Evolutionary conservation across 2,888 invertebrate genomes (phyloP).

Genomic region (Dimorphilus gyrociliatus): DNA sequence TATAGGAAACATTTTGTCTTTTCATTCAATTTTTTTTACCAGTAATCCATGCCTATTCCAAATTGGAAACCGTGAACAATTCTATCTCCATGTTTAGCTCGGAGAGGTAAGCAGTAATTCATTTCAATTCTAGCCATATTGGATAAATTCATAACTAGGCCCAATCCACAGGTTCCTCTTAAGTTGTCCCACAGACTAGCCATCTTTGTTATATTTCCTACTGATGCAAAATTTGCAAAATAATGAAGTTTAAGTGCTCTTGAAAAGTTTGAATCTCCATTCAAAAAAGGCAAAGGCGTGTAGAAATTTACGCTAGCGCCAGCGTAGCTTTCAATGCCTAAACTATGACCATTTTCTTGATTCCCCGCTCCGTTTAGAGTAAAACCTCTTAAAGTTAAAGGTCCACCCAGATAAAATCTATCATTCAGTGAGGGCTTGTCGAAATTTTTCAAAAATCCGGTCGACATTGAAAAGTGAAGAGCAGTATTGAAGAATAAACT

Average conservation of each 20-base stretch:
- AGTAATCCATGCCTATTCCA: no score
- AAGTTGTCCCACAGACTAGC: conserved; percentile 23
- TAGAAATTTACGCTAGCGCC: not conserved
- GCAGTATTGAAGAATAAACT: conserved; percentile 47
- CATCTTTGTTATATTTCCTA: conserved; percentile 24
- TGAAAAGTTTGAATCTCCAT: no score
- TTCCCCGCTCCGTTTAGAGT: conserved; percentile 70
- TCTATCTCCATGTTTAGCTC: conserved; percentile 49
- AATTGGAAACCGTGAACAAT: no score
- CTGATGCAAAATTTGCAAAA: conserved; percentile 12
- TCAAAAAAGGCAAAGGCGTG: no score
- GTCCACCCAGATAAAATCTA: conserved; percentile 73
- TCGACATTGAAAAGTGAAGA: no score
- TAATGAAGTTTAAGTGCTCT: no score
- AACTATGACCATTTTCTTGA: conserved; percentile 54
- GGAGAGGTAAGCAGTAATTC: conserved; percentile 72
- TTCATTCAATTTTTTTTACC: no score
- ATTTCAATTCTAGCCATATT: conserved; percentile 77
- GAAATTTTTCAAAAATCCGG: no score
- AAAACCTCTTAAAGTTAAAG: conserved; percentile 72
- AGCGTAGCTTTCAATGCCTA: not conserved
- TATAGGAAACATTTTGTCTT: no score
- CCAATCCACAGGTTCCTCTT: conserved; percentile 61
- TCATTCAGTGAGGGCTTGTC: conserved; percentile 41
- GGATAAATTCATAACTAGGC: conserved; percentile 64